Evolutionary conservation across 2,113 vertebrate genomes (phyloP).

Genomic region (Chaetorhynchus papuensis): DNA sequence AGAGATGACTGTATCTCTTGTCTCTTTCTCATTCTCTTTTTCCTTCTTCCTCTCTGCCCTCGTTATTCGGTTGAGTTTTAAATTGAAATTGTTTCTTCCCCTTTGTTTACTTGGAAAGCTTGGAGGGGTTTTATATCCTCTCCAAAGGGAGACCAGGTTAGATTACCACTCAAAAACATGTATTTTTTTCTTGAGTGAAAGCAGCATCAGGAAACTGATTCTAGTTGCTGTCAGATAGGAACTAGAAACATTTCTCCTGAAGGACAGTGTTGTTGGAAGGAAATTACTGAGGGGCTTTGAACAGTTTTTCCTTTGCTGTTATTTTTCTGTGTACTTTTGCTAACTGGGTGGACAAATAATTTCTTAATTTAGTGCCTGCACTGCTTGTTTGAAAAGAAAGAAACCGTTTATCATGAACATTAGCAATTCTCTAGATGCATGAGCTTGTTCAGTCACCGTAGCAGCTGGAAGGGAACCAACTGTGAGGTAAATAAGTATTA

Average conservation of each 20-base stretch:
- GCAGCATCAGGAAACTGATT: not conserved
- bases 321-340: not conserved
- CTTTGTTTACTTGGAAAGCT: not conserved
- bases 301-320: not conserved
- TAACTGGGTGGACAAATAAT: not conserved
- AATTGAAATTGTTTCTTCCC: not conserved
- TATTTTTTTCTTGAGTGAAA: not conserved
- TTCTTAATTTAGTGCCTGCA: not conserved
- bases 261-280: not conserved
- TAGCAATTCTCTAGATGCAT: constrained; percentile 18
- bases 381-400: not conserved
- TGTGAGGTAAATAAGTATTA: constrained; percentile 65
- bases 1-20: not conserved
- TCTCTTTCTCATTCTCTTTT: not conserved
- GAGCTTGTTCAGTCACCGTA: constrained; percentile 28
- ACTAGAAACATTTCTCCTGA: not conserved
- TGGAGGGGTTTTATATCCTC: not conserved
- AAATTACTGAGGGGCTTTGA: not conserved
- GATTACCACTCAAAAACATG: not conserved
- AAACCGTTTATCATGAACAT: not conserved
- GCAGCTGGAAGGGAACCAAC: constrained; percentile 56
- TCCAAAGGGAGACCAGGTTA: not conserved
- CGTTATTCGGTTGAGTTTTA: not conserved
- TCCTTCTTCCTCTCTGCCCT: not conserved
- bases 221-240: not conserved